These are phyloP conservation scores for Momotus momota DNA, from an alignment of 2,797 vertebrate genomes.

Conservation along the genomic window DNA sequence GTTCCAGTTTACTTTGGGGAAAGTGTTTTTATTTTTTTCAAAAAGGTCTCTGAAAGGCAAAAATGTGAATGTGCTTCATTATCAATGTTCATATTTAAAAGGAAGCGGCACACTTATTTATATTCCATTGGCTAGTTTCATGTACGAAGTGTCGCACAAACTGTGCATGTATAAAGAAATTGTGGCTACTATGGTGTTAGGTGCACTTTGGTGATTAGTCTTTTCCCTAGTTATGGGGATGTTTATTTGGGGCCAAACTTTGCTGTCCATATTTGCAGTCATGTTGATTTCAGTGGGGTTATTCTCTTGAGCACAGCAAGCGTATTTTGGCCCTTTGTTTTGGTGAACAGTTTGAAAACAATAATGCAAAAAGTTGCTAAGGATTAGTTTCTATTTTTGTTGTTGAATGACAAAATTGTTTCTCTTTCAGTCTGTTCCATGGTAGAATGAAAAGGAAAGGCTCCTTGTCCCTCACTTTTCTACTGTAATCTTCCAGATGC, in stretches of 20 bases:
- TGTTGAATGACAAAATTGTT: background rate
- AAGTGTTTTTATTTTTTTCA: slow-evolving; percentile 24
- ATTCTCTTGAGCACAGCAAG: slow-evolving; percentile 22
- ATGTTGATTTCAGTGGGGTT: background rate
- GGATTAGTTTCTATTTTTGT: slow-evolving; percentile 20
- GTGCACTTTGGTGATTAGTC: slow-evolving; percentile 79
- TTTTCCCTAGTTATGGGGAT: slow-evolving; percentile 68
- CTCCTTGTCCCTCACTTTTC: background rate
- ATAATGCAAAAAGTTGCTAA: slow-evolving; percentile 40
- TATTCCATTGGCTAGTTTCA: slow-evolving; percentile 70
- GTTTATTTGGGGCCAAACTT: slow-evolving; percentile 69
- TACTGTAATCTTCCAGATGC: slow-evolving; percentile 5
- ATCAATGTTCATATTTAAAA: slow-evolving; percentile 82
- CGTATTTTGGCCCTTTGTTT: slow-evolving; percentile 56
- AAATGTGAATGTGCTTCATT: slow-evolving; percentile 73
- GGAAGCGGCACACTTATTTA: slow-evolving; percentile 80
- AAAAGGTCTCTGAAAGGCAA: slow-evolving; percentile 72
- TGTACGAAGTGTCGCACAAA: slow-evolving; percentile 74
- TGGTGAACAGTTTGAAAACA: slow-evolving; percentile 49
- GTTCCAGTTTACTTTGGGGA: slow-evolving; percentile 41
- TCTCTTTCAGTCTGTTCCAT: slow-evolving; percentile 40
- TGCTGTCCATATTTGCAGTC: slow-evolving; percentile 51
- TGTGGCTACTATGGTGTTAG: slow-evolving; percentile 77
- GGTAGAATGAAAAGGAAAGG: slow-evolving; percentile 63
- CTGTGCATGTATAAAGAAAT: slow-evolving; percentile 81